Evolutionary conservation across 2,797 vertebrate genomes (phyloP).

Genomic region (Mionectes olivaceus): DNA sequence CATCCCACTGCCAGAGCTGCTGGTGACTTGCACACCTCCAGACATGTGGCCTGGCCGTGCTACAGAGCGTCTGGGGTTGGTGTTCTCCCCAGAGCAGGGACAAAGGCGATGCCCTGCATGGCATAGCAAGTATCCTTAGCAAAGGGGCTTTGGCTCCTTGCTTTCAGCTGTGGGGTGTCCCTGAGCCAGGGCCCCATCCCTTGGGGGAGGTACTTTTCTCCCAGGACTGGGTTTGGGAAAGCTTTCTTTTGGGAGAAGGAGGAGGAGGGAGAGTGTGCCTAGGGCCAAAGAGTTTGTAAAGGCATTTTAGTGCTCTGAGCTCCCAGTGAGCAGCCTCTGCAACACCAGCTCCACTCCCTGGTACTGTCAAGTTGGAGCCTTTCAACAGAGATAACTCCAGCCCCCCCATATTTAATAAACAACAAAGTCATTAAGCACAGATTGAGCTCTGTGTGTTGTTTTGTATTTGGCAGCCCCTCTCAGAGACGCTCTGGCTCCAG

Average conservation of each 20-base stretch:
- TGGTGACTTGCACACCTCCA: not conserved
- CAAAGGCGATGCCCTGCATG: accelerated
- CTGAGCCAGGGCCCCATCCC: not conserved
- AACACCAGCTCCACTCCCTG: not conserved
- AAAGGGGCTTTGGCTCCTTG: not conserved
- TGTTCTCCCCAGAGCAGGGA: accelerated
- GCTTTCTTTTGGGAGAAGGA: not conserved
- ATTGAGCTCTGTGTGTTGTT: not conserved
- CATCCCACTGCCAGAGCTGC: not conserved
- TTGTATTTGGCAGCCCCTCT: not conserved
- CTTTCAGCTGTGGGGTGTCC: not conserved
- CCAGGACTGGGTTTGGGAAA: not conserved
- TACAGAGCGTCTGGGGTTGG: accelerated
- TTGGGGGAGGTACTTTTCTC: not conserved
- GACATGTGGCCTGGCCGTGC: not conserved
- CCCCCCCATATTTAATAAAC: not conserved
- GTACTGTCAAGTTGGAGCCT: not conserved
- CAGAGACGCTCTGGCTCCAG: conserved; percentile 49
- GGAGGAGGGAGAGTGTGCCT: not conserved
- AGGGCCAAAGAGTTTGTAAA: not conserved
- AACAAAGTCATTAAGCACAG: conserved; percentile 23
- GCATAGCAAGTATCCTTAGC: not conserved
- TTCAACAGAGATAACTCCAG: not conserved
- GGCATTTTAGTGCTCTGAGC: not conserved
- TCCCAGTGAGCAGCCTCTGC: not conserved